Evolutionary conservation across 2,113 vertebrate species (phyloP).

Genomic region (Larimichthys polyactis): DNA sequence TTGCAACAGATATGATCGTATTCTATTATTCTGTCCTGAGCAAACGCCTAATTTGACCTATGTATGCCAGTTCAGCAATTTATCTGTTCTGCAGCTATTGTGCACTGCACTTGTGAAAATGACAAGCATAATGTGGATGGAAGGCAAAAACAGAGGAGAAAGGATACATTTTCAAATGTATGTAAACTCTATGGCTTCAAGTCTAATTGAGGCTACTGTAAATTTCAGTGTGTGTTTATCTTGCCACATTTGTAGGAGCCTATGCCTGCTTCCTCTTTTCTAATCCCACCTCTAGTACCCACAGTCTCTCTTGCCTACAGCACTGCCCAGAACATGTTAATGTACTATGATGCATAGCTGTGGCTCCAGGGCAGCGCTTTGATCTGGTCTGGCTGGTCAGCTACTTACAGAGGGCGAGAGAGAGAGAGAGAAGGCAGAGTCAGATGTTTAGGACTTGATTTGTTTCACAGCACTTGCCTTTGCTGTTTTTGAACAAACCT

Average conservation of each 20-base stretch:
- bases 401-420: conserved; percentile 14
- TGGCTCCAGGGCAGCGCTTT: conserved; percentile 38
- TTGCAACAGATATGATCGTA: background rate
- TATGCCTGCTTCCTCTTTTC: conserved; percentile 3
- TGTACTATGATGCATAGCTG: conserved; percentile 35
- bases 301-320: conserved; percentile 3
- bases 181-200: no score
- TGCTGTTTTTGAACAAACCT: conserved; percentile 2
- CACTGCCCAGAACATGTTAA: conserved; percentile 9
- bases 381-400: conserved; percentile 45
- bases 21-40: background rate
- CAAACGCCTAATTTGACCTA: background rate
- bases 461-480: conserved; percentile 8
- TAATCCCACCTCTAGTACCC: conserved; percentile 11
- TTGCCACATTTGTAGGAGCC: conserved; percentile 20
- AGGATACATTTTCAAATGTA: background rate
- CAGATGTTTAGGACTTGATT: conserved; percentile 31
- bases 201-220: background rate
- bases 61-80: background rate
- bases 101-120: background rate
- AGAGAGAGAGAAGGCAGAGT: background rate
- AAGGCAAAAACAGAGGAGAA: background rate
- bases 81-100: background rate
- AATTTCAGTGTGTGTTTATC: conserved; percentile 25
- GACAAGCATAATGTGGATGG: background rate